Evolutionary conservation across 2,888 invertebrate genomes (phyloP).

Genomic region (Acleris laterana): DNA sequence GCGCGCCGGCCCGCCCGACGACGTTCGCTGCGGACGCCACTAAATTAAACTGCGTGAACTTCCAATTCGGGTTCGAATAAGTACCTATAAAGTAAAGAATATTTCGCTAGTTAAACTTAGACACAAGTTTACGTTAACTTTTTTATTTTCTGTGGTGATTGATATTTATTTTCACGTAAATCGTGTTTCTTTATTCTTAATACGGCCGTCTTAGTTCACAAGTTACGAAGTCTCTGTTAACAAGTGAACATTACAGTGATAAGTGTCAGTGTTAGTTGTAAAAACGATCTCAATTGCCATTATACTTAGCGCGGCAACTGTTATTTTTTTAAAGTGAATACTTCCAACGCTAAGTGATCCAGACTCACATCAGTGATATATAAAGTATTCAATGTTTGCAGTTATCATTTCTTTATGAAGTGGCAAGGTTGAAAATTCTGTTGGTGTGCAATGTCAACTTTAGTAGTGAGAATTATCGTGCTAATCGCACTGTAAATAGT

Average conservation of each 20-base stretch:
- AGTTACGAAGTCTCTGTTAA: background rate
- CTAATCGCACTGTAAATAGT: conserved; percentile 78
- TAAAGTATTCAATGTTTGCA: conserved; percentile 57
- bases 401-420: conserved; percentile 63
- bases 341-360: conserved; percentile 20
- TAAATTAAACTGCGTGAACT: too few species aligned
- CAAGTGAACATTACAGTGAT: conserved; percentile 32
- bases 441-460: conserved; percentile 80
- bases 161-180: too few species aligned
- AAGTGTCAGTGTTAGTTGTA: conserved; percentile 23
- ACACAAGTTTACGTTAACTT: conserved; percentile 11
- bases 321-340: conserved; percentile 39
- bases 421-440: conserved; percentile 72
- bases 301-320: conserved; percentile 10
- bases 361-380: conserved; percentile 52
- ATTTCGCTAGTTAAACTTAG: background rate
- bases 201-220: background rate
- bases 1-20: conserved; percentile 38
- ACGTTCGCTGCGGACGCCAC: too few species aligned
- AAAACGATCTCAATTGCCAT: conserved; percentile 4
- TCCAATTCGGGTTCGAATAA: background rate
- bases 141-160: too few species aligned
- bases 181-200: too few species aligned
- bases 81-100: background rate
- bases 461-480: conserved; percentile 70